Evolutionary conservation across 2,113 vertebrate species (phyloP).

Genomic region (western clawed frog (Xenopus tropicalis)): DNA sequence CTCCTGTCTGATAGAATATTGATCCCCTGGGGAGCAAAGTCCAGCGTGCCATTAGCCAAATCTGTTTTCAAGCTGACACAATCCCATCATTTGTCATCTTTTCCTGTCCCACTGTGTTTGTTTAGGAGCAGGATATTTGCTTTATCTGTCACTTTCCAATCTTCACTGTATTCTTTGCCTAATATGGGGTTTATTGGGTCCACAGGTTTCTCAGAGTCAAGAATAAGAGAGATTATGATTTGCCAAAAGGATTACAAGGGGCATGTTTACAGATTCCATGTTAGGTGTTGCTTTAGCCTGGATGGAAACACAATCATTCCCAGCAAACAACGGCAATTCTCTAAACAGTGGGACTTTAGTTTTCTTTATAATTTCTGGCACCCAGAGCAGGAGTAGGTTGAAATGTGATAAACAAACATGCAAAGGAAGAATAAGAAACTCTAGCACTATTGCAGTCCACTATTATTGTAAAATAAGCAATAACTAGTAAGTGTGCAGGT

Average conservation of each 20-base stretch:
- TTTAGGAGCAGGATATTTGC: slow-evolving; percentile 68
- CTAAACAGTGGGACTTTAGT: neutral
- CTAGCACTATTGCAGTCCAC: too few species aligned
- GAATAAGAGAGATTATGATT: slow-evolving; percentile 50
- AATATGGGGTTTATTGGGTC: slow-evolving; percentile 43
- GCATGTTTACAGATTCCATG: slow-evolving; percentile 17
- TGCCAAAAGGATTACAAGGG: slow-evolving; percentile 33
- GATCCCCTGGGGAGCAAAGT: slow-evolving; percentile 68
- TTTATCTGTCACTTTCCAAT: slow-evolving; percentile 63
- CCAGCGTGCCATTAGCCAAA: slow-evolving; percentile 65
- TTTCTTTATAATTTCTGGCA: too few species aligned
- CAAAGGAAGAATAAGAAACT: too few species aligned
- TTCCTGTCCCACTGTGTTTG: slow-evolving; percentile 83
- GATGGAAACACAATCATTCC: neutral
- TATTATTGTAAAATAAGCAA: too few species aligned
- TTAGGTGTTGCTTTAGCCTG: slow-evolving; percentile 17
- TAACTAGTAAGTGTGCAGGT: too few species aligned
- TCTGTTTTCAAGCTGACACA: slow-evolving; percentile 68
- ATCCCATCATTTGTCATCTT: slow-evolving; percentile 82
- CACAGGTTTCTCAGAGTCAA: slow-evolving; percentile 56
- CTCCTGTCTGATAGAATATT: slow-evolving; percentile 62
- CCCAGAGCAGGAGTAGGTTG: too few species aligned
- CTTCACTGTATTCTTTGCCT: slow-evolving; percentile 50
- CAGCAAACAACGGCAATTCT: neutral
- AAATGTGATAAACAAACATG: too few species aligned